phyloP scores from a whole-genome alignment of 2,113 vertebrate genomes.

The Petroica traversi region DNA sequence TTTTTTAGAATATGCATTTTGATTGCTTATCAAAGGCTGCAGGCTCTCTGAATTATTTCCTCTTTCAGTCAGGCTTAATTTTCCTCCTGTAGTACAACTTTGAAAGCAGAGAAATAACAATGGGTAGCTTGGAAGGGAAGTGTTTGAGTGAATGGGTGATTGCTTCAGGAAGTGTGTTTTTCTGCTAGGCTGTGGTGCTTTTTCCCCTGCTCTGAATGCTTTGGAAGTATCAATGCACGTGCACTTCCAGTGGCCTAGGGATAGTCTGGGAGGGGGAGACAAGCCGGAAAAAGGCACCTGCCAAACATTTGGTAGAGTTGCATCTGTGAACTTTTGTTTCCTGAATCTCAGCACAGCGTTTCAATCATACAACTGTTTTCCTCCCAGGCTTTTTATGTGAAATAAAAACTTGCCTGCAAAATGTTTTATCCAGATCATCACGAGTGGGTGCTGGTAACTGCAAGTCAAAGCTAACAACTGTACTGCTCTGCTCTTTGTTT shows the following conservation, averaged over 20 bases:
- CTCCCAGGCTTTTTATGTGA: background rate
- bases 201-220: background rate
- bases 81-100: background rate
- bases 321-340: background rate
- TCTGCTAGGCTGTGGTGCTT: background rate
- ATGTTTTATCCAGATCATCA: background rate
- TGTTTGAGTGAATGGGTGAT: slow-evolving; percentile 8
- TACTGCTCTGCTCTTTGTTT: background rate
- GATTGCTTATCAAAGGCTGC: slow-evolving; percentile 13
- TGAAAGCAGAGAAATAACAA: slow-evolving; percentile 42
- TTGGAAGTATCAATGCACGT: background rate
- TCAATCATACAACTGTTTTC: background rate
- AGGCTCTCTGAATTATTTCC: slow-evolving; percentile 34
- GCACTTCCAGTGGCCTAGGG: background rate
- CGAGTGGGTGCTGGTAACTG: background rate
- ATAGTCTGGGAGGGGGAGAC: background rate
- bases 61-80: background rate
- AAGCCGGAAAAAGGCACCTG: background rate
- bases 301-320: background rate
- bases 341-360: background rate
- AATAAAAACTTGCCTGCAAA: background rate
- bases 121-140: slow-evolving; percentile 17
- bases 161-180: slow-evolving; percentile 17
- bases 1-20: background rate
- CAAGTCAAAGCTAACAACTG: background rate